Evolutionary conservation across 2,113 vertebrate genomes (phyloP), one percentile per base, ranked within the genome.

Genomic region (Brachirus orientalis): DNA sequence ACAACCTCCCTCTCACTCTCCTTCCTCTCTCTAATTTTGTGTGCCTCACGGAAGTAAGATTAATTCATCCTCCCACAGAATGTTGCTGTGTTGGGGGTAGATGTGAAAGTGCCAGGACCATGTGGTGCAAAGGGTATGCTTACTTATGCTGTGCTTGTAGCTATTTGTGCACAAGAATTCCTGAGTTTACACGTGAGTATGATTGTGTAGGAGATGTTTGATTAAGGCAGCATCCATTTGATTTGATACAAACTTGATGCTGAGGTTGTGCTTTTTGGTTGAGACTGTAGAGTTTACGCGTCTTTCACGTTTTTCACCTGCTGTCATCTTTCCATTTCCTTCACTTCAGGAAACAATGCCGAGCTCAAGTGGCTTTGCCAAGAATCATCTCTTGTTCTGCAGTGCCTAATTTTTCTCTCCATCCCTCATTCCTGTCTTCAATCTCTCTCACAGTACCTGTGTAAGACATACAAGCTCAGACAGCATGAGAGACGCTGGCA

Each of bases 51-150:
- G 86, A 90, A 88, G 83, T 61, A 69, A 81, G 79, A 89, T 90
- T 87, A 90, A 28, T 90, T 91, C 90, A 79, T 87, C 86, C 87
- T 87, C 84, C 83, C 84, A 90, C 87, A 87, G 86, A 77, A 56
- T 68, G 58, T 70, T 67, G 76, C 79, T 46, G 78, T 77, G 80
- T 73, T 71, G 81, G 80, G 84, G 88, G 88, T 83, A 63, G 70
- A 82, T 82, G 83, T 89, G 80, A 86, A 66, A 79, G 79, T 86
- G 82, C 80, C 88, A 77, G 72, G 71, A 85, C 82, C 87, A 61
- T 73, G 85, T 37, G 48, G 85, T 55, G 82, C 72, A 77, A 70
- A 62, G 79, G 76, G 38, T 72, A 69, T 77, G 75, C 35, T 43
- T 63, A 78, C 77, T 37, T 73, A 68, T 28, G 51, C 58, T 63